Conservation (phyloP, 2,888 invertebrate genomes). For the Ommatoiulus sabulosus region DNA sequence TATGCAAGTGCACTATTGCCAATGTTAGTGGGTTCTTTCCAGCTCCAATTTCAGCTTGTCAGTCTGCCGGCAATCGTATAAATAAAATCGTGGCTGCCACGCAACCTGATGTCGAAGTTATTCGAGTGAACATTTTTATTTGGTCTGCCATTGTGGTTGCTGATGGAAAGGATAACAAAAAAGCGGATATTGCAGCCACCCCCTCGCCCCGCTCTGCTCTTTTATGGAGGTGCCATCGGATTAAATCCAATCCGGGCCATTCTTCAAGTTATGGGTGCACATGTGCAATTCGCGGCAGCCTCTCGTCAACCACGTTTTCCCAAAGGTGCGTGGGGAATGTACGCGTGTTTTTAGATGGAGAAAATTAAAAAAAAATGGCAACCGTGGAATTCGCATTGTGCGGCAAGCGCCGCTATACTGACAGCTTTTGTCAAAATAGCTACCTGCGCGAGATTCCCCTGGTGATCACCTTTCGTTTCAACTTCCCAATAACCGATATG, state of each 20-base stretch:
- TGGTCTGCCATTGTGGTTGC: conserved; percentile 52
- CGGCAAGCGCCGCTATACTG: background rate
- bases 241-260: conserved; percentile 43
- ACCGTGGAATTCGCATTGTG: conserved; percentile 4
- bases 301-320: conserved; percentile 27
- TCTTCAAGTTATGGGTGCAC: background rate
- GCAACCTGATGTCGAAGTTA: conserved; percentile 53
- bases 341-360: conserved; percentile 27
- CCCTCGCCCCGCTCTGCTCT: conserved; percentile 52
- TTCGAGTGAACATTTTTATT: conserved; percentile 56
- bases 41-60: conserved; percentile 52
- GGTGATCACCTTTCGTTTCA: conserved; percentile 13
- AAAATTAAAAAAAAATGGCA: conserved; percentile 21
- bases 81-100: conserved; percentile 38
- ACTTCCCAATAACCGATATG: background rate
- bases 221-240: conserved; percentile 43
- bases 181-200: conserved; percentile 51
- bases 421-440: background rate
- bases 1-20: conserved; percentile 43
- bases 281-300: background rate
- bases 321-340: background rate
- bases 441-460: background rate
- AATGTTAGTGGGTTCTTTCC: conserved; percentile 40
- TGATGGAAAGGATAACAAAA: conserved; percentile 52
- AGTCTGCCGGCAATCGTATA: conserved; percentile 29